A percentile compares a stretch with the other conserved stretches of the same genome.
phyloP scores from a whole-genome alignment of 2,797 vertebrate genomes.

The Anguilla marmorata region DNA sequence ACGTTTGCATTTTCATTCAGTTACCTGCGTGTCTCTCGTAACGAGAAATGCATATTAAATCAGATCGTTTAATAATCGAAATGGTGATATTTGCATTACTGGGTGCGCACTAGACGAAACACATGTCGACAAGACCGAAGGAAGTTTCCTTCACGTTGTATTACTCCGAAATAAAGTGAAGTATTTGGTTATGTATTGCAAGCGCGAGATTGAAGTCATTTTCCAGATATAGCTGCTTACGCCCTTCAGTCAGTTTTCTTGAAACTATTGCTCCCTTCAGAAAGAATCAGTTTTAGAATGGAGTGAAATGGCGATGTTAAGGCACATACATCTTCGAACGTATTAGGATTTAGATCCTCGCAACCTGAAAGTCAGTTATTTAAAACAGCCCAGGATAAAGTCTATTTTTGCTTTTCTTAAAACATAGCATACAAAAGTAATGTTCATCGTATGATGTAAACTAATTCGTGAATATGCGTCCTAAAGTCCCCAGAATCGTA shows the following conservation, averaged over 20 bases:
- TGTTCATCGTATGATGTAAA: conserved; percentile 22
- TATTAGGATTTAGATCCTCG: background rate
- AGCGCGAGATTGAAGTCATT: conserved; percentile 6
- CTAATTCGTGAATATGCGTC: conserved; percentile 17
- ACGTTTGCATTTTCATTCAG: conserved; percentile 35
- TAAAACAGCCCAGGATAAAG: background rate
- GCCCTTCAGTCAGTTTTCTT: conserved; percentile 25
- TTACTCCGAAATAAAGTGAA: background rate
- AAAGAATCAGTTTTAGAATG: background rate
- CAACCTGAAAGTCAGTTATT: background rate
- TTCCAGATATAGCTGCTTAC: conserved; percentile 14
- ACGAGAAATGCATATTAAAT: conserved; percentile 19
- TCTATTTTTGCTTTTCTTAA: background rate
- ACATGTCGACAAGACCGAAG: background rate
- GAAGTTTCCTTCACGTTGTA: conserved; percentile 20
- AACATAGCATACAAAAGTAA: conserved; percentile 8
- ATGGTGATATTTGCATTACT: background rate
- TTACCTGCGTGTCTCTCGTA: conserved; percentile 13
- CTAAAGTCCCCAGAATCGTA: background rate
- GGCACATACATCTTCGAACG: background rate
- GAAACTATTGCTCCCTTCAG: background rate
- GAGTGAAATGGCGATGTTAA: background rate
- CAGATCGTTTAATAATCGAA: background rate
- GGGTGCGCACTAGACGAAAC: background rate
- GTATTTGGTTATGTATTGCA: background rate